Conservation (phyloP, 2,113 vertebrate genomes). For the Lucifuga dentata region DNA sequence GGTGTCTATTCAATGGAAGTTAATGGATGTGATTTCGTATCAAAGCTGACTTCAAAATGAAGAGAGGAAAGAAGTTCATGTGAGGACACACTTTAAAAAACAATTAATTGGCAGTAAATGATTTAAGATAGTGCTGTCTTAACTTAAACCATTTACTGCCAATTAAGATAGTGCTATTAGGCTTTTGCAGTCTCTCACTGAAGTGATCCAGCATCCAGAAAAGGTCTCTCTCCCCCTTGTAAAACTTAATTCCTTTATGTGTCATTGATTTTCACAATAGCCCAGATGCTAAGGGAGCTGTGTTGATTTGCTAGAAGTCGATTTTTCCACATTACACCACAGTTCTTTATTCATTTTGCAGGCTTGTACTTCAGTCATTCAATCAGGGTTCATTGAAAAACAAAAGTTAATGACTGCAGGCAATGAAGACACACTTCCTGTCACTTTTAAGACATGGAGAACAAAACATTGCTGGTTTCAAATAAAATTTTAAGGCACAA, state of each 20-base stretch:
- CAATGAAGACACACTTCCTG: background rate
- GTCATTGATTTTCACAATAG: conserved; percentile 51
- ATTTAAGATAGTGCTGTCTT: background rate
- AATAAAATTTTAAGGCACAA: no score
- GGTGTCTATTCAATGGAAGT: no score
- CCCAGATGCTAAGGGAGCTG: conserved; percentile 1
- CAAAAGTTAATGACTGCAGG: background rate
- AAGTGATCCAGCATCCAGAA: conserved; percentile 23
- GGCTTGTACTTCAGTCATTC: conserved; percentile 12
- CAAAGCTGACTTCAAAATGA: background rate
- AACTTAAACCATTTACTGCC: no score
- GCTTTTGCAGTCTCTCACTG: conserved; percentile 15
- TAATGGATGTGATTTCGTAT: no score
- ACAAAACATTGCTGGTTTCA: no score
- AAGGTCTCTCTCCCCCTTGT: conserved; percentile 13
- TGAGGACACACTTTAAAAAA: background rate
- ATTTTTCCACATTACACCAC: conserved; percentile 17
- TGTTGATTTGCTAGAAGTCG: conserved; percentile 24
- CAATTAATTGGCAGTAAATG: background rate
- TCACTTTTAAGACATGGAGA: no score
- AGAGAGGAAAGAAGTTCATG: conserved; percentile 8
- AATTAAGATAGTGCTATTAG: conserved; percentile 5
- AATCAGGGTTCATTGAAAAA: conserved; percentile 10
- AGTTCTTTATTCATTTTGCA: conserved; percentile 19
- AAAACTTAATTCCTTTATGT: conserved; percentile 17